Conservation (phyloP, 2,113 vertebrate species). For the Lophochroa leadbeateri region DNA sequence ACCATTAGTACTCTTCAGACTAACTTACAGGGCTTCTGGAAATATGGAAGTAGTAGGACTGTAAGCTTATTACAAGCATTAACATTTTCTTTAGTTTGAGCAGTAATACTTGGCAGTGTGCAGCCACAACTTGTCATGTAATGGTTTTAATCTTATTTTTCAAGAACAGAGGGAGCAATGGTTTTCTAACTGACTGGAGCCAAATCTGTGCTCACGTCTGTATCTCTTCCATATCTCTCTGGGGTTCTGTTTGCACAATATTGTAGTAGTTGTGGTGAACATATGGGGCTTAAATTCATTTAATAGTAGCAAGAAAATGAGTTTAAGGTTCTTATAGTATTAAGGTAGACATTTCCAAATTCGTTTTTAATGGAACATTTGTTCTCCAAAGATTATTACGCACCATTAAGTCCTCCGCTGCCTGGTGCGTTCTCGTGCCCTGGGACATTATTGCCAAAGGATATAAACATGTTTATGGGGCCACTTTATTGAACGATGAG, state of each 20-base stretch:
- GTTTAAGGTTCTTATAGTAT: conserved; percentile 48
- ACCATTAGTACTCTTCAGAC: not conserved
- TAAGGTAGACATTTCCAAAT: conserved; percentile 61
- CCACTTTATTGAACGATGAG: not conserved
- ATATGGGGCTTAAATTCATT: conserved; percentile 38
- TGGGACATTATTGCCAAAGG: not conserved
- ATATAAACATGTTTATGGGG: conserved; percentile 42
- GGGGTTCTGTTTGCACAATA: conserved; percentile 46
- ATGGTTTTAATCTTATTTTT: conserved; percentile 64
- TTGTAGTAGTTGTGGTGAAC: not conserved
- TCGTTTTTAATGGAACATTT: conserved; percentile 57
- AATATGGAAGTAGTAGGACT: not conserved
- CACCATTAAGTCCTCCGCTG: conserved; percentile 12
- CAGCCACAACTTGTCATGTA: not conserved
- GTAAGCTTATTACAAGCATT: conserved; percentile 28
- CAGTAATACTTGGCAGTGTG: not conserved
- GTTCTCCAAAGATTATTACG: conserved; percentile 50
- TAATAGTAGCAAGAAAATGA: conserved; percentile 49
- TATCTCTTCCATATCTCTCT: not conserved
- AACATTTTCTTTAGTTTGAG: conserved; percentile 21
- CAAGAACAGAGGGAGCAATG: conserved; percentile 5
- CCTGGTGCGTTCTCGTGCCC: not conserved
- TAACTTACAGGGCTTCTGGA: not conserved
- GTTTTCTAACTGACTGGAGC: conserved; percentile 24
- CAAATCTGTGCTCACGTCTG: not conserved